Evolutionary conservation across 2,888 invertebrate species (phyloP), one percentile per base, ranked within the genome.

Genomic region (Arge pagana): DNA sequence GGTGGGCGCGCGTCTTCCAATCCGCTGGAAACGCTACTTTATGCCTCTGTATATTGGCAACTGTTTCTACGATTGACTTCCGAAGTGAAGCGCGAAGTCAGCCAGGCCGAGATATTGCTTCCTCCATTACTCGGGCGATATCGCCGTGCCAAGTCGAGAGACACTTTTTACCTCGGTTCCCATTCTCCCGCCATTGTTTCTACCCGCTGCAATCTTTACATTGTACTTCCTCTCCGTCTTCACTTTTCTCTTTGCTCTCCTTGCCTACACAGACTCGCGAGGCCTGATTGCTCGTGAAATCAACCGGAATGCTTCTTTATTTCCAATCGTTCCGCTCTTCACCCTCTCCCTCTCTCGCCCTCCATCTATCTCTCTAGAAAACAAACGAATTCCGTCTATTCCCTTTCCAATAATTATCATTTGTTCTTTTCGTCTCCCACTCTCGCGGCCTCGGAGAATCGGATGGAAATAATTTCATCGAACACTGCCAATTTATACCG

Each of bases 31-130:
- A 52, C 54, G 53, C 51, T 61, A n/a, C n/a, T 55, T 56, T 58
- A 57, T 56, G 58, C 49, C 48, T 31, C 19, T 51, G 52, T 61
- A 55, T 56, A 62, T 62, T 42, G 48, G 37, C 61, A 48, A 41
- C 52, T 42, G 50, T 53, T 53, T 48, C 18, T 57, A 51, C 58
- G 56, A 63, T 63, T 58, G 56, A 43, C 54, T 60, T 53, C 49
- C 13, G 31, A 31, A 33, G 13, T 13, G 15, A 28, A 41, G 54
- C 53, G 52, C 43, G 50, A 56, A 52, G 45, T 42, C 50, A 50
- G 42, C 40, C 43, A 53, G 45, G 7, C 21, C 31, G 53, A 52
- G 55, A 62, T 57, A 64, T 66, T 59, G 65, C 58, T 58, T 66
- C 57, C 49, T 39, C 57, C 52, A 62, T 64, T 59, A 64, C 55